phyloP scores from a whole-genome alignment of 2,888 invertebrate genomes.

The Anoplius nigerrimus region DNA sequence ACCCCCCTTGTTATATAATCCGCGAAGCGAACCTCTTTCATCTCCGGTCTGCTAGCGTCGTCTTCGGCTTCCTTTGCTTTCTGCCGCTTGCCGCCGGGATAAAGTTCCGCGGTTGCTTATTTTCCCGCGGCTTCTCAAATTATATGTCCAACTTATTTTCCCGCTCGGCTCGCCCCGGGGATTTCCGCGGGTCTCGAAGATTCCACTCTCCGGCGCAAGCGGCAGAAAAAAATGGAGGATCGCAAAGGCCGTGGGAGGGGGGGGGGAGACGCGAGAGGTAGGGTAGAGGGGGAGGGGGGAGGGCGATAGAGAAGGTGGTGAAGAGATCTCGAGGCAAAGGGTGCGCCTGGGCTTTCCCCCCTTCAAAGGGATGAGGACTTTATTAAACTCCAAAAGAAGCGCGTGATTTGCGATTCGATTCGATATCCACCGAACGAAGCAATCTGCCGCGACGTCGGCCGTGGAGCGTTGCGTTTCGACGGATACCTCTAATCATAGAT shows the following conservation, averaged over 20 bases:
- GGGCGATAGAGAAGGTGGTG: conserved; percentile 10
- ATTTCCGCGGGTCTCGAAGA: conserved; percentile 52
- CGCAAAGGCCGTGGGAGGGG: background rate
- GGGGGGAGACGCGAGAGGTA: conserved; percentile 23
- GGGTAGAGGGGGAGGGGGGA: conserved; percentile 3
- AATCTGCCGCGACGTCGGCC: background rate
- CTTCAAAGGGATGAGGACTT: conserved; percentile 49
- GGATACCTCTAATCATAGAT: background rate
- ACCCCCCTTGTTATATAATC: conserved; percentile 22
- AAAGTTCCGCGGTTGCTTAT: conserved; percentile 5
- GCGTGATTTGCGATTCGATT: conserved; percentile 55
- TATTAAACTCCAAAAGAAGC: conserved; percentile 53
- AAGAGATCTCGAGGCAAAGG: conserved; percentile 7
- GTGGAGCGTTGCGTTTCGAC: conserved; percentile 36
- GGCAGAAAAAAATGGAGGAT: background rate
- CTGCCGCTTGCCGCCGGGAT: conserved; percentile 28
- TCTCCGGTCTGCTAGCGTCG: conserved; percentile 41
- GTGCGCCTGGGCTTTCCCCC: conserved; percentile 11
- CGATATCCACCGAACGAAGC: conserved; percentile 42
- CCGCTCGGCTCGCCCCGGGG: conserved; percentile 44
- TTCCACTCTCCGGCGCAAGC: conserved; percentile 24
- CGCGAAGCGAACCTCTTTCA: conserved; percentile 45
- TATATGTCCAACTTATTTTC: conserved; percentile 65
- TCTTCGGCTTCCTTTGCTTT: conserved; percentile 45
- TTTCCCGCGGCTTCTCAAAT: conserved; percentile 52